Base-by-base conservation (phyloP, 2,888 invertebrate species). In the Eledona agricola region DNA sequence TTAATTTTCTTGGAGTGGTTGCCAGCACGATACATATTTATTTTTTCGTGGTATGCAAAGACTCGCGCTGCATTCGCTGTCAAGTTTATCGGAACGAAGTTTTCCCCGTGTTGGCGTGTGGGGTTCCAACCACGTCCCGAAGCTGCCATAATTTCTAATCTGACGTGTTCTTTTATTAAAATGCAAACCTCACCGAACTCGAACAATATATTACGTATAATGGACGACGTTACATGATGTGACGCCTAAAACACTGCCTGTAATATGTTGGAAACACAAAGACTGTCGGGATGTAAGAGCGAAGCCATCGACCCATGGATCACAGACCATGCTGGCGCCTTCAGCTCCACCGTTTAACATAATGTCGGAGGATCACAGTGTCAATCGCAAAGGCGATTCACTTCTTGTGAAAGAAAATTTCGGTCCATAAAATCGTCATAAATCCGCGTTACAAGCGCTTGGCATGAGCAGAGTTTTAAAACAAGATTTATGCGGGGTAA, bases 141-240 rank as follows among this genome's bases (percentile, higher is more conserved):
- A 47, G 37, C 37, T 37, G 28, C 29, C 35, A 47, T 47, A 47
- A 47, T 29, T 47, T 37, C 47, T 47, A 37, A 47, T 47, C 20
- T 47, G 37, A 37, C 47, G 19, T 37, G 37, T 28, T 28, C 37
- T 29, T 35, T 37, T 47, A 47, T 47, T 47, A 47, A 47, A 47
- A 47, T 47, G 47, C 47, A 47, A 47, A 37, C 47, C 47, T 28
- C 47, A 47, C 37, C 22, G 37, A 47, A 47, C 37, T 47, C 29
- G 17, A 37, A 47, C 47, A 37, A 47, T 47, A 47, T 47, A 47
- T 46, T 46, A 46, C 34, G 19, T 16, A 19, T 47, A 47, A 47
- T 37, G 47, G 35, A 47, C 47, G 47, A 47, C 37, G 26, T 37
- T 47, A 47, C 47, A 35, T 29, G 47, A 47, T 35, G 37, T 47